Evolutionary conservation across 1,140 invertebrate species (phyloP).

Genomic region (Bombus pyrosoma): DNA sequence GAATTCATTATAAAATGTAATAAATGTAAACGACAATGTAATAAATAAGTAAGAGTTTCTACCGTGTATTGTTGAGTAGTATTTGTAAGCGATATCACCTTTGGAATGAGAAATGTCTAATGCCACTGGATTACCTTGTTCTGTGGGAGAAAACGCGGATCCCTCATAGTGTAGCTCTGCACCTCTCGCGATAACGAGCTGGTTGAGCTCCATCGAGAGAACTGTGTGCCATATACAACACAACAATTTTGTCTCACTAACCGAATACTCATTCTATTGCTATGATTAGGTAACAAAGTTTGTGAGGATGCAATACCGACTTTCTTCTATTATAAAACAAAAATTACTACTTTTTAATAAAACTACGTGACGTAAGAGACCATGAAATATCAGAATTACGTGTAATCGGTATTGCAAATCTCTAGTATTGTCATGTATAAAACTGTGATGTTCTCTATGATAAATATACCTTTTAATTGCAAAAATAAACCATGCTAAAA

Average conservation of each 20-base stretch:
- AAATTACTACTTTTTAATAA: background rate
- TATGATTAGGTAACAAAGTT: constrained; percentile 58
- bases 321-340: background rate
- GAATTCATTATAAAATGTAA: background rate
- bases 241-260: constrained; percentile 80
- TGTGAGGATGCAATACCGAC: constrained; percentile 49
- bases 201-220: constrained; percentile 86
- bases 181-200: constrained; percentile 86
- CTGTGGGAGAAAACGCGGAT: constrained; percentile 79
- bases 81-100: constrained; percentile 47
- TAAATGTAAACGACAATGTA: background rate
- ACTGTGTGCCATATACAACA: constrained; percentile 84
- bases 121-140: constrained; percentile 78
- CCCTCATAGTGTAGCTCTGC: constrained; percentile 84
- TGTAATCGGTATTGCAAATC: constrained; percentile 26
- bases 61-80: constrained; percentile 11
- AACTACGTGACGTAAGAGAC: background rate
- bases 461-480: background rate
- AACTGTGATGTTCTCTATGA: constrained; percentile 9
- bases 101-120: constrained; percentile 38
- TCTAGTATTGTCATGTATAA: constrained; percentile 6
- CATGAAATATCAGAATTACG: background rate
- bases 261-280: constrained; percentile 60
- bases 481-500: constrained; percentile 32
- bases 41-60: constrained; percentile 21